Evolutionary conservation across 92 coral and sea anemone genomes (phyloP).

Genomic region (Virgularia gustaviana): DNA sequence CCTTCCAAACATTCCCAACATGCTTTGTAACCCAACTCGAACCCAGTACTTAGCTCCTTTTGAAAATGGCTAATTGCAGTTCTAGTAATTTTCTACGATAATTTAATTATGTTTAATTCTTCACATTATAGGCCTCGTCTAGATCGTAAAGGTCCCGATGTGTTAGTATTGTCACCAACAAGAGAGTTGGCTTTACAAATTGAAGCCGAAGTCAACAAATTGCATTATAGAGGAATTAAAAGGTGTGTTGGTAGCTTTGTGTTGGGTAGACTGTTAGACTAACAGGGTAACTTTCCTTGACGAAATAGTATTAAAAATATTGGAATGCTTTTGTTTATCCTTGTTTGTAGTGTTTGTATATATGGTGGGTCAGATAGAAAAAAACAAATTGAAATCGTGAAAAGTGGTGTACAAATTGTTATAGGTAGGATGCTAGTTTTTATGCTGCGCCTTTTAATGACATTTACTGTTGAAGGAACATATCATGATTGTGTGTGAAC

Average conservation of each 20-base stretch:
- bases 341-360: constrained; percentile 75
- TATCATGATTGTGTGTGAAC: too few relatives aligned
- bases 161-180: constrained; percentile 85
- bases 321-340: neutral
- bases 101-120: neutral
- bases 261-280: neutral
- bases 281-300: neutral
- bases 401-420: constrained; percentile 86
- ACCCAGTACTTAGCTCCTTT: neutral
- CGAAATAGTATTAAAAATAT: neutral
- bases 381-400: constrained; percentile 73
- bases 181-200: constrained; percentile 92
- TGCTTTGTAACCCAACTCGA: too few relatives aligned
- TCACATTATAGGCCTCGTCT: constrained; percentile 59
- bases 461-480: too few relatives aligned
- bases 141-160: constrained; percentile 76
- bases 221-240: constrained; percentile 85
- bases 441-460: too few relatives aligned
- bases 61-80: neutral
- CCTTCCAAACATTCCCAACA: too few relatives aligned
- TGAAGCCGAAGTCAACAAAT: constrained; percentile 87
- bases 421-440: too few relatives aligned
- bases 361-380: constrained; percentile 92
- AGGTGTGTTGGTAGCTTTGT: constrained; percentile 51
- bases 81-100: neutral